Base-by-base conservation (phyloP, 2,888 invertebrate genomes). In the Cerceris ruficornis region DNA sequence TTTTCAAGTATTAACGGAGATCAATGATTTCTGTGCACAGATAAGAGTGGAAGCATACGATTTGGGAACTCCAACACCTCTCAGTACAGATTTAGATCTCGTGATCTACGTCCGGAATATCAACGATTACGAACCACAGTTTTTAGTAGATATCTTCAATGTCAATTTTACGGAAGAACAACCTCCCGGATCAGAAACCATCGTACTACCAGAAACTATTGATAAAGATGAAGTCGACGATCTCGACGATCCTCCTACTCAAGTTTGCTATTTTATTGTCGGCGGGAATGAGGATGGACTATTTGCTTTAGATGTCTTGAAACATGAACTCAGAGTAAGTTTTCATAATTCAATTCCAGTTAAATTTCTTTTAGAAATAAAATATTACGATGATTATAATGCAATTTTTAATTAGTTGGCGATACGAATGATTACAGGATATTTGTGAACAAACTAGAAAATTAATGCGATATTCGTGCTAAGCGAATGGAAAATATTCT, bases 231-330 rank as follows among this genome's bases (percentile, higher is more conserved):
- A 96, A 87, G 95, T 97, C 15, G 97, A 97, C 86, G 96, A 97
- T 86, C 94, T 96, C 2, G 96, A 97, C 82, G 96, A 96, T 85
- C 96, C 96, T 0, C 94, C 96, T 61, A 94, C 96, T 62, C 96
- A 96, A 76, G 97, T 98, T n/a, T 99, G 98, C 90, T 98, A 98
- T 91, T 98, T 96, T 89, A 96, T 98, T 64, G 95, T 98, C n/a
- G 95, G 95, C 7, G 98, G 98, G 13, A 97, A 98, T 89, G 95
- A 95, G 17, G 94, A 95, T 15, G 94, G 94, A 8, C 93, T 94
- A 69, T 98, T 98, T 90, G 93, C 94, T 61, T 91, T 98, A 28
- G 95, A 97, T 87, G 94, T 95, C 17, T 94, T 95, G 78, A 95
- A 95, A 7, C 98, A 98, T 90, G 95, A 94, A 70, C 90, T 96